Conservation (phyloP, 2,113 vertebrate genomes). For the Megaceryle torquata region DNA sequence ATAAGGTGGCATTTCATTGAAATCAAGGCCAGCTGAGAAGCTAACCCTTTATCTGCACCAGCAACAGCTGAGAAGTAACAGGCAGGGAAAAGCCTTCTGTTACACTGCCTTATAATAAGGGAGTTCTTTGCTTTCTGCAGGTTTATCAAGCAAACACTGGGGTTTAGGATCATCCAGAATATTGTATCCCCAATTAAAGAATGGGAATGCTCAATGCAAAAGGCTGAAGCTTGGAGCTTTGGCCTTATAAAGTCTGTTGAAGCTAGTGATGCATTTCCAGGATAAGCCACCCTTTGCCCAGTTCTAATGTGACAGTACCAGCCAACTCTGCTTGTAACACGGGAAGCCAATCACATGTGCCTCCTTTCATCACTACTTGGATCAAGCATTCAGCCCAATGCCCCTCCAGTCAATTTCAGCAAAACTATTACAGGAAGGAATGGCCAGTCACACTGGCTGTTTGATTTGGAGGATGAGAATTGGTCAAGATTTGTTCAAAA, state of each 20-base stretch:
- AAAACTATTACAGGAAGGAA: conserved; percentile 3
- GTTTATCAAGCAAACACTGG: neutral
- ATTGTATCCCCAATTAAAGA: neutral
- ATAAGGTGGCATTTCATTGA: conserved; percentile 28
- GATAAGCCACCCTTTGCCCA: neutral
- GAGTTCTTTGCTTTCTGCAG: neutral
- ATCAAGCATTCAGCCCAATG: neutral
- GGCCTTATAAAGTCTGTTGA: neutral
- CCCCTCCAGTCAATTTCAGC: conserved; percentile 3
- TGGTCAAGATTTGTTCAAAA: neutral
- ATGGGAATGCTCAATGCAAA: neutral
- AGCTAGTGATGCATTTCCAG: neutral
- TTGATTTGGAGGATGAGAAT: neutral
- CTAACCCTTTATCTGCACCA: neutral
- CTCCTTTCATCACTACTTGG: neutral
- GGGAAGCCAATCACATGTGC: neutral
- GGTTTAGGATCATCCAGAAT: neutral
- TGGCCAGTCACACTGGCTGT: neutral
- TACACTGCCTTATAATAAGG: neutral
- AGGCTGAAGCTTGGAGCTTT: neutral
- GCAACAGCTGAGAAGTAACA: neutral
- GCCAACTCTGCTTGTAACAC: neutral
- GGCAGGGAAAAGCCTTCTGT: neutral
- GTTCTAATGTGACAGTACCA: neutral
- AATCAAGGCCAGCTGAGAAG: neutral